Percentiles rank a stretch among this genome's conserved stretches.
phyloP scores from a whole-genome alignment of 2,888 invertebrate genomes.

The Scaptomyza reducta region DNA sequence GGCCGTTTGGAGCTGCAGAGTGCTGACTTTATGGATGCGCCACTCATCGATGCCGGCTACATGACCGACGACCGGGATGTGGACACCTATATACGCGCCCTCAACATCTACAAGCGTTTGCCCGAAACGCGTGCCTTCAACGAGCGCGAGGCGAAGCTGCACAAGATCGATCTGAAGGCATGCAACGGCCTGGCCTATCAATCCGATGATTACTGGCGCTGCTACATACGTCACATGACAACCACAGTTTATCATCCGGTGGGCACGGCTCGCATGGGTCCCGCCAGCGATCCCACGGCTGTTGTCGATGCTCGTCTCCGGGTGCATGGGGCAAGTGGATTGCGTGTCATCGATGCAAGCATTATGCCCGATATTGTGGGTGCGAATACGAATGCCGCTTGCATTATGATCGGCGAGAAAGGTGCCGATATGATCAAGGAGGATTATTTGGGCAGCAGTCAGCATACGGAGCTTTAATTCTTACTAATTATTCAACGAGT shows the following conservation, averaged over 20 bases:
- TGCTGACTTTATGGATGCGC: constrained; percentile 85
- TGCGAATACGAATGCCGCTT: constrained; percentile 87
- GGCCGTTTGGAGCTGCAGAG: constrained; percentile 85
- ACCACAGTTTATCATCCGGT: constrained; percentile 91
- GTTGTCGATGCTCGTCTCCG: constrained; percentile 86
- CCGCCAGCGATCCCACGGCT: constrained; percentile 83
- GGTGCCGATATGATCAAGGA: constrained; percentile 87
- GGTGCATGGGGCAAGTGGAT: constrained; percentile 85
- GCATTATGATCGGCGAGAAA: constrained; percentile 88
- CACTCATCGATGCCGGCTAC: constrained; percentile 87
- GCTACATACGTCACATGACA: constrained; percentile 90
- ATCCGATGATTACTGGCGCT: constrained; percentile 94
- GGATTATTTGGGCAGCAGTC: constrained; percentile 66
- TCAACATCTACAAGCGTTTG: constrained; percentile 81
- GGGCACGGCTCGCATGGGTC: constrained; percentile 88
- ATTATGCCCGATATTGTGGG: constrained; percentile 87
- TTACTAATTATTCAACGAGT: not conserved
- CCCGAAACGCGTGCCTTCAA: constrained; percentile 84
- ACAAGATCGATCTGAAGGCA: constrained; percentile 91
- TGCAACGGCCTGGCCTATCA: constrained; percentile 89
- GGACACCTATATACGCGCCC: constrained; percentile 80
- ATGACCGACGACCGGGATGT: constrained; percentile 86
- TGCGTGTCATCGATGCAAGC: constrained; percentile 88
- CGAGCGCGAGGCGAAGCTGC: constrained; percentile 82
- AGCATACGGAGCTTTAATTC: constrained; percentile 58